Evolutionary conservation across 2,797 vertebrate genomes (phyloP).

Genomic region (Poecilia gillii): DNA sequence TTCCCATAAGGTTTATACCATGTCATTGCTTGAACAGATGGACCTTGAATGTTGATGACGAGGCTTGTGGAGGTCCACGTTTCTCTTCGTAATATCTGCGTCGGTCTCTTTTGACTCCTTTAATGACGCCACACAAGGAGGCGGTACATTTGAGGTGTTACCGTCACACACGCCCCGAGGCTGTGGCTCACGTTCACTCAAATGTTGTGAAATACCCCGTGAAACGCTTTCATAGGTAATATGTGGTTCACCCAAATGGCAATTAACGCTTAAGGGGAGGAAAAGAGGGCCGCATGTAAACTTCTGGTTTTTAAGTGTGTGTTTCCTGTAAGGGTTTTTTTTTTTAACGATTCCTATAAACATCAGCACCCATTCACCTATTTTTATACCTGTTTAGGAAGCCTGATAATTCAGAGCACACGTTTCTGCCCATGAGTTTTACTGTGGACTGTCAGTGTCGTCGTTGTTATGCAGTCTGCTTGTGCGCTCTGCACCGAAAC

Average conservation of each 20-base stretch:
- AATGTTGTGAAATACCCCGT: background rate
- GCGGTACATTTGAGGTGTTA: background rate
- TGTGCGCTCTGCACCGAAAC: conserved; percentile 34
- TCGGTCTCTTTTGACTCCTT: background rate
- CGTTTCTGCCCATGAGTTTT: background rate
- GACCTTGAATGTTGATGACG: background rate
- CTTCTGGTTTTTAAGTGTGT: background rate
- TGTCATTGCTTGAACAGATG: background rate
- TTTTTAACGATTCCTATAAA: background rate
- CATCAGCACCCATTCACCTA: background rate
- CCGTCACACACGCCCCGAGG: background rate
- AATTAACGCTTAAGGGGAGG: background rate
- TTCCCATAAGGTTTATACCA: background rate
- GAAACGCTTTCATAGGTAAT: background rate
- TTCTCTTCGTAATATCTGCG: background rate
- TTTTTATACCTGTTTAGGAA: background rate
- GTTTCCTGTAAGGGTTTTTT: background rate
- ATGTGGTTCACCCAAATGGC: background rate
- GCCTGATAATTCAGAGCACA: background rate
- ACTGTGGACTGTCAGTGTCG: conserved; percentile 15
- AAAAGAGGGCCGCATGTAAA: background rate
- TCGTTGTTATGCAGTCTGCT: conserved; percentile 42
- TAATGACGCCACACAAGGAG: background rate
- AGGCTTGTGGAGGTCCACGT: background rate
- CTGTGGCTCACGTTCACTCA: background rate